These are phyloP conservation scores for Anser cygnoides DNA, from an alignment of 2,113 vertebrate genomes.

Conservation along the genomic window DNA sequence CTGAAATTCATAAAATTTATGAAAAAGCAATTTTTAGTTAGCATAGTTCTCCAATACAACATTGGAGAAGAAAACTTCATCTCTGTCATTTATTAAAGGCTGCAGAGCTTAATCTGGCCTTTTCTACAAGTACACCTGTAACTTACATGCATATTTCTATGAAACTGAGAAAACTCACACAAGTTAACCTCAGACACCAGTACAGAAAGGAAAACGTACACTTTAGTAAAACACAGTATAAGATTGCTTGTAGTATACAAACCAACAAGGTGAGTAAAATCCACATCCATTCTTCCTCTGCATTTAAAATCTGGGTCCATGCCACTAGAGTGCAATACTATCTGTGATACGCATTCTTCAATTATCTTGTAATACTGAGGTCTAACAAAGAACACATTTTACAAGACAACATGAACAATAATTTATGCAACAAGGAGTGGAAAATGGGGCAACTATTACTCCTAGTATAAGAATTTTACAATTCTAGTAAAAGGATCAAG, in stretches of 20 bases:
- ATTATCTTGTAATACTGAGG: constrained; percentile 98
- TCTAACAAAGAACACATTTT: constrained; percentile 70
- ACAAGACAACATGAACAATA: background rate
- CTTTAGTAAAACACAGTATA: background rate
- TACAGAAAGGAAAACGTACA: background rate
- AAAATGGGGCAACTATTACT: background rate
- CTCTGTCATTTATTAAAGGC: background rate
- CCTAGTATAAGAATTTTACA: background rate
- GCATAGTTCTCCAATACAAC: background rate
- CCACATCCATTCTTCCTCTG: constrained; percentile 89
- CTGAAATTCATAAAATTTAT: background rate
- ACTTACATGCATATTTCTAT: background rate
- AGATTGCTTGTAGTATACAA: constrained; percentile 41
- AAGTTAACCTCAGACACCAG: background rate
- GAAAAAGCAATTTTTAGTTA: background rate
- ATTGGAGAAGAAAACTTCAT: background rate
- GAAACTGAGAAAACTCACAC: background rate
- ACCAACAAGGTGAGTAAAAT: constrained; percentile 93
- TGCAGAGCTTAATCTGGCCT: background rate
- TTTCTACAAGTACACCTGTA: background rate
- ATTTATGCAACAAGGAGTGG: background rate
- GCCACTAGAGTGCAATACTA: constrained; percentile 92
- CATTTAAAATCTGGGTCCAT: constrained; percentile 95
- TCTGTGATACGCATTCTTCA: constrained; percentile 93
- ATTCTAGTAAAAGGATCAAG: background rate